Evolutionary conservation across 2,888 invertebrate genomes (phyloP).

Genomic region (Melinopterus prodromus): DNA sequence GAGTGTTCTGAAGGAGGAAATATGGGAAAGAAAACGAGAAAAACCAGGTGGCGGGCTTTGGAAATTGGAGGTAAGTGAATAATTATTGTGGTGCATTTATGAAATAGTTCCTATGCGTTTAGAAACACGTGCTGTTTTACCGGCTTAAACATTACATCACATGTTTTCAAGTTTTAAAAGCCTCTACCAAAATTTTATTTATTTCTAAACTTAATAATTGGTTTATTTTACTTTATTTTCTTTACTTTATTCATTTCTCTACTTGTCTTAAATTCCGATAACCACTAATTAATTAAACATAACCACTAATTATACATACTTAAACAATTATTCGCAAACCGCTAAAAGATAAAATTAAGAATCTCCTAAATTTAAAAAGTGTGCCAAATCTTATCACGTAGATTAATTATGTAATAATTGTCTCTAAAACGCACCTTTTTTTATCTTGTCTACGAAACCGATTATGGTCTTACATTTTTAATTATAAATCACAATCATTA

Average conservation of each 20-base stretch:
- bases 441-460: background rate
- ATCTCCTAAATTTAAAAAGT: background rate
- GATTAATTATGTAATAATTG: background rate
- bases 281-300: too few relatives aligned
- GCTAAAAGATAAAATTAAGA: background rate
- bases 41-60: constrained; percentile 71
- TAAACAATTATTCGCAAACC: too few relatives aligned
- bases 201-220: too few relatives aligned
- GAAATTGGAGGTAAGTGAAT: constrained; percentile 64
- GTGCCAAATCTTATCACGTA: background rate
- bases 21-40: constrained; percentile 70
- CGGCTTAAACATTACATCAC: background rate
- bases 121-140: background rate
- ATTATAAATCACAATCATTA: background rate
- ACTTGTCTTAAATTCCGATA: too few relatives aligned
- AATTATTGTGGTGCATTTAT: background rate
- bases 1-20: constrained; percentile 39
- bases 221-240: too few relatives aligned
- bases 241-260: too few relatives aligned
- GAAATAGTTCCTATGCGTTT: background rate
- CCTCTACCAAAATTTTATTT: background rate
- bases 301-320: too few relatives aligned
- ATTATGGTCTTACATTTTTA: background rate
- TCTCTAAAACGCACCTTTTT: background rate
- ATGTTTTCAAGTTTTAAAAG: background rate